Conservation (phyloP, 2,797 vertebrate genomes). For the Loriculus beryllinus region DNA sequence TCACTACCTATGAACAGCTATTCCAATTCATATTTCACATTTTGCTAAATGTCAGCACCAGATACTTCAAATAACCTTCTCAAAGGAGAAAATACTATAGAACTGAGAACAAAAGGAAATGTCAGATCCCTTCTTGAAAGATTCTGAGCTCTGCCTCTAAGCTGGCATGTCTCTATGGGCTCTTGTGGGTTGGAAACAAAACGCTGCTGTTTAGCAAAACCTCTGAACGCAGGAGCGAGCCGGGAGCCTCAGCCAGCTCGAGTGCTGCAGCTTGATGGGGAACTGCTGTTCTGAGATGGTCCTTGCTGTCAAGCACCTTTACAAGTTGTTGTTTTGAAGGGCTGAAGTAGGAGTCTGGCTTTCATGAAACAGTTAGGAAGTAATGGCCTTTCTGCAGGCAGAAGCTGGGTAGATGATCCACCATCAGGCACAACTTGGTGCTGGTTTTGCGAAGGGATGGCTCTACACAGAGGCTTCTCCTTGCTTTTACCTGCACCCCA, state of each 20-base stretch:
- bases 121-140: constrained; percentile 36
- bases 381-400: not conserved
- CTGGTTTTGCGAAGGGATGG: not conserved
- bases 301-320: not conserved
- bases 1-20: constrained; percentile 53
- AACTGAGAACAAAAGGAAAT: constrained; percentile 59
- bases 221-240: not conserved
- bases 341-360: not conserved
- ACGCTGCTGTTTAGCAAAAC: constrained; percentile 52
- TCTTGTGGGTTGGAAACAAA: constrained; percentile 64
- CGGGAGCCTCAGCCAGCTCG: not conserved
- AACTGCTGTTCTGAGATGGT: not conserved
- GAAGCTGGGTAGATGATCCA: not conserved
- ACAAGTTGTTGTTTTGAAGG: not conserved
- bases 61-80: constrained; percentile 52
- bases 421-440: not conserved
- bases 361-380: not conserved
- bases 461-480: not conserved
- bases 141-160: not conserved
- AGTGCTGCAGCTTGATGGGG: not conserved
- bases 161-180: constrained; percentile 59
- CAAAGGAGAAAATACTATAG: not conserved
- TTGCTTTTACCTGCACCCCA: not conserved
- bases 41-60: constrained; percentile 51
- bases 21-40: constrained; percentile 26